Evolutionary conservation across 2,888 invertebrate species (phyloP).

Genomic region (Lochmaea crataegi): DNA sequence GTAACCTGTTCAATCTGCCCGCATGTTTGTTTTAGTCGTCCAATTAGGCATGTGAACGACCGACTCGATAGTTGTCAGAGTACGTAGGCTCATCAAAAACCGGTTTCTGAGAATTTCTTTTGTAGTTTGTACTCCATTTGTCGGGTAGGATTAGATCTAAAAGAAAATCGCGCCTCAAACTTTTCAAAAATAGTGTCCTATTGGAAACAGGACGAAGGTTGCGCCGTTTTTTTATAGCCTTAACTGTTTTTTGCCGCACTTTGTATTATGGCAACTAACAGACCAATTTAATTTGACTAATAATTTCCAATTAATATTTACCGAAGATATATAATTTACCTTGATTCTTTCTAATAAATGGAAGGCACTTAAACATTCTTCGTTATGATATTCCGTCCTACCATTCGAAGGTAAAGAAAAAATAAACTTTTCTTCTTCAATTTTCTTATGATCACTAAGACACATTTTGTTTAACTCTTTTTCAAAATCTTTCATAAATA

Average conservation of each 20-base stretch:
- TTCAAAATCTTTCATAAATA: slow-evolving; percentile 62
- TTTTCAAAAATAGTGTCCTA: not conserved
- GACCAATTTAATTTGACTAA: not conserved
- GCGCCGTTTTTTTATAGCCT: too few species aligned
- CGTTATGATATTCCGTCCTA: slow-evolving; percentile 51
- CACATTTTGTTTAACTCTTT: slow-evolving; percentile 44
- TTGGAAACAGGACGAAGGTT: too few species aligned
- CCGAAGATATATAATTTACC: slow-evolving; percentile 47
- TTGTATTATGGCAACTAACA: too few species aligned
- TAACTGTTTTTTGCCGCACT: too few species aligned
- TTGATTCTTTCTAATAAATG: slow-evolving; percentile 55
- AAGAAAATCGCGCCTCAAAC: not conserved
- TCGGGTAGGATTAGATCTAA: not conserved
- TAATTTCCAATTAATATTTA: too few species aligned
- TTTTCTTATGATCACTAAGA: slow-evolving; percentile 28
- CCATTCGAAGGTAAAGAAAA: slow-evolving; percentile 55
- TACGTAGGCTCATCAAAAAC: too few species aligned
- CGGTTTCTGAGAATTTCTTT: too few species aligned
- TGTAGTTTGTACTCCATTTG: not conserved
- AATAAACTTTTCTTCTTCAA: slow-evolving; percentile 42
- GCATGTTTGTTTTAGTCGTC: too few species aligned
- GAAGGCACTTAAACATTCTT: slow-evolving; percentile 52
- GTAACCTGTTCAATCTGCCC: too few species aligned
- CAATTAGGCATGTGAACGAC: too few species aligned
- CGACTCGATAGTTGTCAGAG: too few species aligned